Evolutionary conservation across 2,888 invertebrate species (phyloP), one percentile per base, ranked within the genome.

Genomic region (Desoria tigrina): DNA sequence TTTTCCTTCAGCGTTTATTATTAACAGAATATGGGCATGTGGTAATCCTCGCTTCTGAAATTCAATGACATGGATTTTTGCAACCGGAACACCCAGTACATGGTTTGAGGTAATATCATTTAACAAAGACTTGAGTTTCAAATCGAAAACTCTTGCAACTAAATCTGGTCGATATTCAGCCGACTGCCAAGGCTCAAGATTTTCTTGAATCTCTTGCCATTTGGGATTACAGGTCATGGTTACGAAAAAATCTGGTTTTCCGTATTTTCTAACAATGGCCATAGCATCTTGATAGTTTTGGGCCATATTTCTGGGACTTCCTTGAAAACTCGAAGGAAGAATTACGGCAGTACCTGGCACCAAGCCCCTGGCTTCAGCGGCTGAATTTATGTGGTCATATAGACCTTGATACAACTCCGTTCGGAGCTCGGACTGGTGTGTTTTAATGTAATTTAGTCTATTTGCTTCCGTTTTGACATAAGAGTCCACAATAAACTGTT

Each of bases 161-260:
- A n/a, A n/a, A n/a, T n/a, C n/a, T n/a, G n/a, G n/a, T n/a, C n/a
- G n/a, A n/a, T n/a, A n/a, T n/a, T n/a, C n/a, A n/a, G n/a, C n/a
- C n/a, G n/a, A 57, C 59, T 51, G 62, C 76, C 18, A 76, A 66
- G 6, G 78, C 45, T 18, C 18, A 21, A 81, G 62, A 70, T 78
- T 78, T 59, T 78, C 77, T 32, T 42, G 53, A 21, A 81, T 80
- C 75, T 81, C 80, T 21, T 60, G 65, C 80, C 81, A 81, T 60
- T 78, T 78, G 1, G 80, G 80, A 75, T 81, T 81, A 65, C 80
- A n/a, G n/a, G n/a, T n/a, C n/a, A n/a, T n/a, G n/a, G n/a, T n/a
- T n/a, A n/a, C n/a, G n/a, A n/a, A n/a, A n/a, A n/a, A n/a, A n/a
- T n/a, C n/a, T n/a, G n/a, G n/a, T n/a, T n/a, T n/a, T n/a, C n/a